Percentiles rank a stretch among this genome's conserved stretches.
phyloP scores from a whole-genome alignment of 2,113 vertebrate genomes.

The Megatriorchis doriae region DNA sequence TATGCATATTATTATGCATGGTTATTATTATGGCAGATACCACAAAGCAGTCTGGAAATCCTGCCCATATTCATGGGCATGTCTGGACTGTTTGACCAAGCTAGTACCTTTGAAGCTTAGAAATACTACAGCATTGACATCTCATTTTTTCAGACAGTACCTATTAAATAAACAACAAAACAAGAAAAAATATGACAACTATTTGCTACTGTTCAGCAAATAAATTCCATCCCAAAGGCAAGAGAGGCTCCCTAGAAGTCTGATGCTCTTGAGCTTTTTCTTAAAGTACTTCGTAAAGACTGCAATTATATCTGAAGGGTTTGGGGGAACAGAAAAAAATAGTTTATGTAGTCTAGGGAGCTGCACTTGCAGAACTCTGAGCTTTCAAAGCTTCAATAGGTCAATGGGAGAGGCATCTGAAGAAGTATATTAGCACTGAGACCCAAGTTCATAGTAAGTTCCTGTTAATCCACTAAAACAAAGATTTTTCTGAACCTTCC shows the following conservation, averaged over 20 bases:
- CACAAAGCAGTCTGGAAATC: not conserved
- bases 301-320: not conserved
- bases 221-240: not conserved
- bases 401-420: not conserved
- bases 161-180: not conserved
- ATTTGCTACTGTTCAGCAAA: not conserved
- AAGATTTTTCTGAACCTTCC: not conserved
- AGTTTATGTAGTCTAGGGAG: not conserved
- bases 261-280: not conserved
- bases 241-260: not conserved
- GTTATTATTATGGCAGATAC: not conserved
- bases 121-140: not conserved
- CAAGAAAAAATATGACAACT: not conserved
- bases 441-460: not conserved
- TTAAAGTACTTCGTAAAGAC: not conserved
- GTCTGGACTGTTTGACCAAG: not conserved
- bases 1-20: not conserved
- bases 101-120: not conserved
- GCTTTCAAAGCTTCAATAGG: not conserved
- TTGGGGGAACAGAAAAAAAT: not conserved
- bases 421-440: not conserved
- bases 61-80: not conserved
- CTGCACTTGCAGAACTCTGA: not conserved
- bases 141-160: not conserved
- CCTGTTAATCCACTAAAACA: not conserved